Evolutionary conservation across 1,140 invertebrate genomes (phyloP), one percentile per base, ranked within the genome.

Genomic region (Frieseomelitta varia): DNA sequence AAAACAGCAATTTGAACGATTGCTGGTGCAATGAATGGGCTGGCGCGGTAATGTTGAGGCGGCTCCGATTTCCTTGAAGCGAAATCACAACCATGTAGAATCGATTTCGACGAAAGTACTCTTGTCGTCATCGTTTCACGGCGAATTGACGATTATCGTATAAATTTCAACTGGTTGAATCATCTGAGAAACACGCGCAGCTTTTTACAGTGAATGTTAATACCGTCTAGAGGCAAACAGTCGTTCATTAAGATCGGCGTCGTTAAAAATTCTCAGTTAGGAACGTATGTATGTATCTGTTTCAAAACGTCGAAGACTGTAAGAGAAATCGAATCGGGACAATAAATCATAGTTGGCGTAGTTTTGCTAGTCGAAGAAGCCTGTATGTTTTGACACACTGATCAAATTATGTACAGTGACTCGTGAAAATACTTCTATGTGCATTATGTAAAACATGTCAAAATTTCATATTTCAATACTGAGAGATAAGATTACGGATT

Each of bases 101-200:
- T 12, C 74, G 56, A 39, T 79, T 21, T 27, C 30, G n/a, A 53
- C 39, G 51, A 67, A 81, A 81, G 61, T 30, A 19, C 61, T 56
- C 30, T 53, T 77, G 68, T 82, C 80, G 34, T 11, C 51, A 30
- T 63, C 24, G 30, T 76, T 82, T 56, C 30, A 56, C 24, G 53
- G 27, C 80, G 56, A 24, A 53, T 30, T 47, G 56, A 75, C 55
- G 67, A 81, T 81, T 76, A 82, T 82, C 80, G 55, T 82, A 82
- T 76, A 82, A 82, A 82, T 82, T 82, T 63, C 73, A 56, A 14
- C n/a, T 15, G 30, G 53, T 30, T 51, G 55, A n/a, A 27, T 82
- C 73, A 12, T 17, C 51, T 34, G 80, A 30, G 21, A 34, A 24
- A 51, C 12, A 24, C 21, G 34, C 34, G 17, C 51, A 67, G 47